These are phyloP conservation scores for Philaethria dido DNA, from an alignment of 2,888 invertebrate species.

Conservation along the genomic window DNA sequence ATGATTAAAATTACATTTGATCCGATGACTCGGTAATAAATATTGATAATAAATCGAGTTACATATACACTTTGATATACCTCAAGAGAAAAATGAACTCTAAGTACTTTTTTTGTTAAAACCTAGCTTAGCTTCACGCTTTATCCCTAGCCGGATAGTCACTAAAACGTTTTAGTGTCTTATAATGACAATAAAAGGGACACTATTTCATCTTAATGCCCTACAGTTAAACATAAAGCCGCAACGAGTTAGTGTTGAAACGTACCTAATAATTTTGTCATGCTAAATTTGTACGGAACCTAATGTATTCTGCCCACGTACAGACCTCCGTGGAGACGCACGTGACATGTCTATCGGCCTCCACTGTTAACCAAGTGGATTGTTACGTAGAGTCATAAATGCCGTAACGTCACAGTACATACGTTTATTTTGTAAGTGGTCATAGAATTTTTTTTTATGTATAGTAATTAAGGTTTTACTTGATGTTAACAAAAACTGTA, in stretches of 20 bases:
- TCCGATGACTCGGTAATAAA: slow-evolving; percentile 23
- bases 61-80: too few relatives aligned
- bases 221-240: background rate
- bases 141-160: too few relatives aligned
- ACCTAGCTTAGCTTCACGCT: too few relatives aligned
- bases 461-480: too few relatives aligned
- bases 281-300: slow-evolving; percentile 18
- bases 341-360: slow-evolving; percentile 63
- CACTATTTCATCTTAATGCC: too few relatives aligned
- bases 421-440: background rate
- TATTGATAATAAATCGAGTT: slow-evolving; percentile 14
- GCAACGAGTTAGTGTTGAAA: background rate
- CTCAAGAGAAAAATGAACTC: too few relatives aligned
- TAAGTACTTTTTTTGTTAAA: too few relatives aligned
- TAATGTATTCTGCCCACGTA: slow-evolving; percentile 64
- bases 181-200: too few relatives aligned
- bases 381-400: background rate
- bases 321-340: slow-evolving; percentile 69
- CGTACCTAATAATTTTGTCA: background rate
- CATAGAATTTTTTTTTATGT: too few relatives aligned
- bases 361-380: slow-evolving; percentile 27
- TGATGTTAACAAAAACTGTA: background rate
- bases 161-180: too few relatives aligned
- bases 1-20: slow-evolving; percentile 59
- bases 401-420: background rate